Evolutionary conservation across 1,140 invertebrate species (phyloP), one percentile per base, ranked within the genome.

Genomic region (Drosophila ambigua): DNA sequence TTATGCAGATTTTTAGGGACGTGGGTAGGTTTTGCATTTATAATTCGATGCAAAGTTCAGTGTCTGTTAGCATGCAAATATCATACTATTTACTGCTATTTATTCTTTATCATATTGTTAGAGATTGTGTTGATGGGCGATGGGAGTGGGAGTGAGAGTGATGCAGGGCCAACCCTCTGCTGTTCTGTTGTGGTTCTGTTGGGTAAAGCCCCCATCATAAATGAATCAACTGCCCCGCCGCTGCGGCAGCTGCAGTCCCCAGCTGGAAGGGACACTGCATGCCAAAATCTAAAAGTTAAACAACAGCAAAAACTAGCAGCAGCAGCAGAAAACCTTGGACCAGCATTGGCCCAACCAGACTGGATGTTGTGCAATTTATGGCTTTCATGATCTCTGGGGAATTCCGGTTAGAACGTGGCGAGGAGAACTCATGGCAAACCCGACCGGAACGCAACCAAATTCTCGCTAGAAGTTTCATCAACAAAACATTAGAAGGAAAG

Each of bases 301-400:
- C 35, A 68, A 52, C 65, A 48, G 28, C 43, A 13, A 11, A 11
- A 11, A 5, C 1, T 8, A 13, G 5, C 35, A 13, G 4, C 35
- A 4, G 11, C 31, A 11, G 31, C 31, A 9, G 11, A 4, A 39
- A 28, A 39, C 35, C 11, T 39, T 39, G 11, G n/a, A 45, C 64
- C 24, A 57, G 39, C 28, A 8, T 31, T 6, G 28, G 8, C 9
- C 11, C 35, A 13, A 4, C 2, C 35, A 13, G 11, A 39, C 11
- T 55, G 64, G 51, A 57, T 69, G 66, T 69, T 69, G 64, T 57
- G 64, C 64, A 69, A 68, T 69, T 69, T 69, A 69, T 69, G 66
- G 66, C 43, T 49, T 20, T 39, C 51, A 57, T 43, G 51, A 48
- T 69, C 66, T 69, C 44, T n/a, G 66, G 49, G 66, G 66, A 9